Percentiles rank a stretch among this genome's conserved stretches.
phyloP scores from a whole-genome alignment of 2,797 vertebrate species.

The Diplodus sargus region DNA sequence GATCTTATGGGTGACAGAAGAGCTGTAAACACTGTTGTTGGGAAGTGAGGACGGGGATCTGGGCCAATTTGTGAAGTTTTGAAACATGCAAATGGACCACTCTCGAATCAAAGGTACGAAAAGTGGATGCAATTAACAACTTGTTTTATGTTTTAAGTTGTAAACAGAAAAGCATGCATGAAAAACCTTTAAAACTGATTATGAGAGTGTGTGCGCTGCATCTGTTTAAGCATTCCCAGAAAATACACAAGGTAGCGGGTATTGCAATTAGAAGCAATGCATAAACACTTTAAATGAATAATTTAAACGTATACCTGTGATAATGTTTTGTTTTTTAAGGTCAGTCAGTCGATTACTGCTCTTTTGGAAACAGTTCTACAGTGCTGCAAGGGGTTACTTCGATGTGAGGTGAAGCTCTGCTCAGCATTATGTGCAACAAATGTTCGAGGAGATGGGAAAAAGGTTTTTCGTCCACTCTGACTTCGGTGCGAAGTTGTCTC shows the following conservation, averaged over 20 bases:
- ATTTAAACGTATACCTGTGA: conserved; percentile 23
- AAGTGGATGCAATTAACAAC: conserved; percentile 16
- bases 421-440: conserved; percentile 17
- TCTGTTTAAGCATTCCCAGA: conserved; percentile 12
- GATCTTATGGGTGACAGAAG: conserved; percentile 35
- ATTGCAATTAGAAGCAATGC: conserved; percentile 14
- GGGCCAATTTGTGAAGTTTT: conserved; percentile 10
- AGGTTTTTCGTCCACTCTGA: not conserved
- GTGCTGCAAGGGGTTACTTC: not conserved
- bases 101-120: conserved; percentile 17
- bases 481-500: conserved; percentile 37
- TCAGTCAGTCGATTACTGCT: conserved; percentile 19
- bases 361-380: conserved; percentile 13
- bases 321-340: conserved; percentile 9
- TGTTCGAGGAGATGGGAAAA: conserved; percentile 7
- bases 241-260: conserved; percentile 5
- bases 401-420: not conserved
- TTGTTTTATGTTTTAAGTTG: conserved; percentile 1
- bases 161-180: conserved; percentile 10
- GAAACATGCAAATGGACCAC: conserved; percentile 14
- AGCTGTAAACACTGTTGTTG: conserved; percentile 48
- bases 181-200: not conserved
- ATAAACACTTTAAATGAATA: conserved; percentile 15
- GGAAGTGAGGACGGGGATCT: conserved; percentile 19
- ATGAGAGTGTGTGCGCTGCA: not conserved